Evolutionary conservation across 2,888 invertebrate genomes (phyloP), one percentile per base, ranked within the genome.

Genomic region (Schrankia costaestrigalis): DNA sequence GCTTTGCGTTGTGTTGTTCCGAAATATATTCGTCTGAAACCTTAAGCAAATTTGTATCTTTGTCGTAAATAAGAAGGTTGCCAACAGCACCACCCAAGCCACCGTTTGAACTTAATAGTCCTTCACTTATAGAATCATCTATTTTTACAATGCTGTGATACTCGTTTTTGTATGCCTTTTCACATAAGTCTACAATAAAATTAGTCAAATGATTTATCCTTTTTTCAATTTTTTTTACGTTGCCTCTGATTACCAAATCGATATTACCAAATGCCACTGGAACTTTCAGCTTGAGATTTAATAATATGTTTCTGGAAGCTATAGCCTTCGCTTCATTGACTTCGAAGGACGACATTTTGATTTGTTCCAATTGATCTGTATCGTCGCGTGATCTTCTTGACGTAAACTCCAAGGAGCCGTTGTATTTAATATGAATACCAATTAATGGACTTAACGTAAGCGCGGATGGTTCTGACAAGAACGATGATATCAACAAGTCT

Each of bases 21-120:
- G 13, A 15, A 1, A 17, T 9, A n/a, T 1, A 3, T 0, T 22
- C 22, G 3, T 40, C 30, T 8, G 34, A n/a, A 10, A 48, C 31
- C 22, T 40, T 48, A 3, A 48, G 5, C 1, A 17, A 27, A 9
- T 28, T 33, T 1, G 23, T n/a, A 4, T 26, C 23, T 8, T 31
- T 13, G 18, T 35, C 36, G 3, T 5, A 10, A 6, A 27, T 21
- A 7, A 48, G 13, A 13, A 48, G 11, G 13, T 48, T 48, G 1
- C 48, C 45, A 6, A 48, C 22, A 5, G 22, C 37, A 11, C 29
- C 12, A 7, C 26, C 35, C 13, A 48, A 15, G 0, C 45, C 44
- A 1, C 24, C 23, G 15, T 35, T 31, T 1, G 12, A n/a, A 9
- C 31, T 17, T 3, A 49, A n/a, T 1, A 40, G 26, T 9, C 23